Conservation (phyloP, 2,888 invertebrate species). For the Zygaena filipendulae region DNA sequence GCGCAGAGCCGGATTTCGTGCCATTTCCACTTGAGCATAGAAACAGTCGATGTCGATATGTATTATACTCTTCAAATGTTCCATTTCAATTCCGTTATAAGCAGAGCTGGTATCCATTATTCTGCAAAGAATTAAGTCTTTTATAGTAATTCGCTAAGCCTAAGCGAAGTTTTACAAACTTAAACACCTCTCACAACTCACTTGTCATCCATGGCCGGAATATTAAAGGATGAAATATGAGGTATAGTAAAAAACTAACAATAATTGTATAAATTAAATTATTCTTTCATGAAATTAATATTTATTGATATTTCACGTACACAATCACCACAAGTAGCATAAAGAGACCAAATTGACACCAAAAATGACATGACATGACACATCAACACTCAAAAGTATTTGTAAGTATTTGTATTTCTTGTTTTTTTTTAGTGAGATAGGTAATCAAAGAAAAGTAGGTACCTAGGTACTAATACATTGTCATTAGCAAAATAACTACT, state of each 20-base stretch:
- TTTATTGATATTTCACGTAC: constrained; percentile 58
- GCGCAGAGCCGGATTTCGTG: constrained; percentile 74
- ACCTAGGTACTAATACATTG: too few species aligned
- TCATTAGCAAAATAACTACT: too few species aligned
- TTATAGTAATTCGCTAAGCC: constrained; percentile 51
- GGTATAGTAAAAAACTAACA: constrained; percentile 35
- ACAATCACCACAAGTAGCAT: constrained; percentile 68
- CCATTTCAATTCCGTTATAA: constrained; percentile 38
- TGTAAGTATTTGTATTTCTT: too few species aligned
- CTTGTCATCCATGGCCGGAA: constrained; percentile 53
- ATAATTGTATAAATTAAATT: constrained; percentile 34
- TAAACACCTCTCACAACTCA: constrained; percentile 32
- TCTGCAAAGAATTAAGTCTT: constrained; percentile 41
- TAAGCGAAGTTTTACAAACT: constrained; percentile 41
- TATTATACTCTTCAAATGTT: constrained; percentile 77
- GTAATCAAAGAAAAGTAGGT: too few species aligned
- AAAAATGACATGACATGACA: neutral
- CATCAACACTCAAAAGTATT: neutral
- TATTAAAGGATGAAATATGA: constrained; percentile 40
- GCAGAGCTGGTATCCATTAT: constrained; percentile 59
- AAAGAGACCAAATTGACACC: neutral
- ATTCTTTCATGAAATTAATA: constrained; percentile 62
- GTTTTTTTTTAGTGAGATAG: too few species aligned
- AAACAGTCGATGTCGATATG: constrained; percentile 88
- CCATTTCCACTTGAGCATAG: constrained; percentile 88